Evolutionary conservation across 2,888 invertebrate species (phyloP).

Genomic region (Odiellus spinosus): DNA sequence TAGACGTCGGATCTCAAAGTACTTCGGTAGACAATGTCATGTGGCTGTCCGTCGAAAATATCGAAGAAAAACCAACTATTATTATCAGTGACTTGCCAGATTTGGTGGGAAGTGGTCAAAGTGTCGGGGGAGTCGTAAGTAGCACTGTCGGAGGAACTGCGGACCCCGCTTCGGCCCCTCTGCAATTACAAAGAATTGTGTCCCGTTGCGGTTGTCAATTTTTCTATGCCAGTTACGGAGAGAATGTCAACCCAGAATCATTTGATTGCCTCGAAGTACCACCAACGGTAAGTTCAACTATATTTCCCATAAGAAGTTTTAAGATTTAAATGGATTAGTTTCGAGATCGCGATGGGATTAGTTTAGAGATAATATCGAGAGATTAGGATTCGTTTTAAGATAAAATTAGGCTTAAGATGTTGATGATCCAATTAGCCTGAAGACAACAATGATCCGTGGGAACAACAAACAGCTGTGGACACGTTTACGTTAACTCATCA

Average conservation of each 20-base stretch:
- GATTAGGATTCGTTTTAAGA: too few species aligned
- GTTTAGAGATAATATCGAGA: too few species aligned
- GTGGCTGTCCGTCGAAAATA: conserved; percentile 89
- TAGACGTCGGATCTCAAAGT: conserved; percentile 43
- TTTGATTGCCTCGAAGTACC: conserved; percentile 45
- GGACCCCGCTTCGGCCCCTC: conserved; percentile 11
- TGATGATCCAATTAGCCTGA: too few species aligned
- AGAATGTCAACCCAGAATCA: conserved; percentile 55
- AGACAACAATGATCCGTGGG: conserved; percentile 49
- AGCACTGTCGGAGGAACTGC: conserved; percentile 53
- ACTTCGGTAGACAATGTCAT: conserved; percentile 43
- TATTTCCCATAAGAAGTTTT: too few species aligned
- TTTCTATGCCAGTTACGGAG: conserved; percentile 87
- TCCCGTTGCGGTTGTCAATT: conserved; percentile 96
- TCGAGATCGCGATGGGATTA: too few species aligned
- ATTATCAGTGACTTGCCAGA: conserved; percentile 65
- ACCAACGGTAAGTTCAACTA: conserved; percentile 16
- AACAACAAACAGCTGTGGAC: conserved; percentile 74
- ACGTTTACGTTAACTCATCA: conserved; percentile 96
- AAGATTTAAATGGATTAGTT: too few species aligned
- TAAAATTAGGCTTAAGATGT: too few species aligned
- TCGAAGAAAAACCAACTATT: conserved; percentile 53
- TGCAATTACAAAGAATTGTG: conserved; percentile 84
- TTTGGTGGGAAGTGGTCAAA: conserved; percentile 82
- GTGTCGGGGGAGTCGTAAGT: conserved; percentile 91